These are phyloP conservation scores for Umimayanthus kanabou DNA, from an alignment of 92 coral and sea anemone genomes.

Conservation along the genomic window DNA sequence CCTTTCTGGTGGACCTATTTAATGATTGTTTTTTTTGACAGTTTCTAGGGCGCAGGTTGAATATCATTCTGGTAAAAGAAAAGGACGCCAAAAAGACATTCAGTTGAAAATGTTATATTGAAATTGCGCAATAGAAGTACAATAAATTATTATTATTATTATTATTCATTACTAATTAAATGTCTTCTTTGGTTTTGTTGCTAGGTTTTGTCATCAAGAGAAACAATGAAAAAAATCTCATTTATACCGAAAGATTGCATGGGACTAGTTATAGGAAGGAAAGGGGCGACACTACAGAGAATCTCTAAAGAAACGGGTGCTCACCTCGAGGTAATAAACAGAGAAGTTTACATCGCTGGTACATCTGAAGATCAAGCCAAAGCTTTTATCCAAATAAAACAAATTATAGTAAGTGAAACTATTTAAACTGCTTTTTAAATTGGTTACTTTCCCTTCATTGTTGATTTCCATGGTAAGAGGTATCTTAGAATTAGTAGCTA, in stretches of 20 bases:
- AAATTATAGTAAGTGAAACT: constrained; percentile 12
- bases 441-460: background rate
- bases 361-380: background rate
- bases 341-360: constrained; percentile 16
- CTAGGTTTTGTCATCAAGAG: background rate
- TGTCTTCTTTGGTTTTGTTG: background rate
- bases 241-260: constrained; percentile 24
- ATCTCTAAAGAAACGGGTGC: constrained; percentile 3
- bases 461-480: background rate
- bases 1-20: background rate
- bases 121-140: no score
- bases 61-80: background rate
- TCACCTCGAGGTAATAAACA: background rate
- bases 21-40: background rate
- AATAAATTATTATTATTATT: no score
- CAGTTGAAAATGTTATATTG: no score
- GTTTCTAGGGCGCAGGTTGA: background rate
- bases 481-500: no score
- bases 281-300: background rate
- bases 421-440: background rate
- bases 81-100: background rate
- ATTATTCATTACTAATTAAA: background rate
- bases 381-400: background rate
- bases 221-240: constrained; percentile 11
- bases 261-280: constrained; percentile 21